Conservation (phyloP, 1,140 invertebrate species). For the Drosophila albomicans region DNA sequence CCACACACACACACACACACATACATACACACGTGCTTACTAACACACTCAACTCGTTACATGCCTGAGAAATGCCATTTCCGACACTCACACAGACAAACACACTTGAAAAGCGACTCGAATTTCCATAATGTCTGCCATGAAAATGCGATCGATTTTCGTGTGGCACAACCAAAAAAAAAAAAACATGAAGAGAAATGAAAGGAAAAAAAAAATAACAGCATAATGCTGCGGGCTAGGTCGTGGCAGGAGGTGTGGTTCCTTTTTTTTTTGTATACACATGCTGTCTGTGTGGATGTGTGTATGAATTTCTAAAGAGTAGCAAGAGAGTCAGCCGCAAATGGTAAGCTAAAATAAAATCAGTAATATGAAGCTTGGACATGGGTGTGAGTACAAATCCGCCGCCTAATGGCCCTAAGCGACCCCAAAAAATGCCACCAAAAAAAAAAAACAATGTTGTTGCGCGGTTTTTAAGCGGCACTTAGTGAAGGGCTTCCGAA, state of each 20-base stretch:
- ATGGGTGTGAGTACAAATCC: constrained; percentile 23
- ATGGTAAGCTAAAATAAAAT: constrained; percentile 52
- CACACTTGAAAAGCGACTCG: constrained; percentile 76
- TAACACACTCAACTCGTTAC: constrained; percentile 68
- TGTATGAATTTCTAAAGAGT: constrained; percentile 73
- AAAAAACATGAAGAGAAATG: neutral
- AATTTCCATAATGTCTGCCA: constrained; percentile 83
- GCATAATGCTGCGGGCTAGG: constrained; percentile 69
- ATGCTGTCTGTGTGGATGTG: constrained; percentile 39
- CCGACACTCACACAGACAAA: constrained; percentile 58
- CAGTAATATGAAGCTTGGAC: constrained; percentile 65
- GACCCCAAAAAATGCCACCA: constrained; percentile 15
- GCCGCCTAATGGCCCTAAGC: constrained; percentile 48
- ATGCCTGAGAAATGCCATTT: constrained; percentile 80
- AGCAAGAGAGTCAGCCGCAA: constrained; percentile 56
- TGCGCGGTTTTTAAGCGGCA: constrained; percentile 51
- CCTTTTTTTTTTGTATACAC: constrained; percentile 5
- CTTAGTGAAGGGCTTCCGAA: constrained; percentile 55
- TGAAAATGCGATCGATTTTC: constrained; percentile 83
- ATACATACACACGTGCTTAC: constrained; percentile 26
- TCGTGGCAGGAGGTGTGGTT: neutral
- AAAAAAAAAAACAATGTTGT: neutral
- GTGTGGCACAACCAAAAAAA: constrained; percentile 41
- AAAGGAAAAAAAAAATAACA: constrained; percentile 47
- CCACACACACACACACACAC: constrained; percentile 35